phyloP scores from a whole-genome alignment of 2,797 vertebrate genomes.

The Prunella strophiata region DNA sequence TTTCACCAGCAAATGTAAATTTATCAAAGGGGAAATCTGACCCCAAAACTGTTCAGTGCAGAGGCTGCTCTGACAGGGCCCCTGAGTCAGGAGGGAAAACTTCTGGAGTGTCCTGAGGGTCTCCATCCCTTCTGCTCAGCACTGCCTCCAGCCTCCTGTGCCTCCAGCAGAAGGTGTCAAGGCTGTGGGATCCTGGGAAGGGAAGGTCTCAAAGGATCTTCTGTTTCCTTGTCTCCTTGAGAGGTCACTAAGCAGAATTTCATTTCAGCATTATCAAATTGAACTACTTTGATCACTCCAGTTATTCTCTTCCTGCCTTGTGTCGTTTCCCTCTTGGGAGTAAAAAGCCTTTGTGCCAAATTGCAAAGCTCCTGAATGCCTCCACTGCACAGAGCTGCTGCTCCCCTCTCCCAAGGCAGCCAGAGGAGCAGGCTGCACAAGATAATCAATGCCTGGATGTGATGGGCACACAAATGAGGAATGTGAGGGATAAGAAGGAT shows the following conservation, averaged over 20 bases:
- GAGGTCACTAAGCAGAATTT: slow-evolving; percentile 10
- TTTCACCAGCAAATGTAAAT: neutral
- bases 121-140: neutral
- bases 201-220: neutral
- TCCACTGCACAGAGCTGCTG: neutral
- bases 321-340: neutral
- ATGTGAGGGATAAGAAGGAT: neutral
- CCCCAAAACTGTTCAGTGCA: neutral
- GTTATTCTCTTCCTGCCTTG: slow-evolving; percentile 19
- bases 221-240: neutral
- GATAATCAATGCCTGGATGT: slow-evolving; percentile 51
- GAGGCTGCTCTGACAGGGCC: neutral
- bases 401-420: neutral
- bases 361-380: slow-evolving; percentile 3
- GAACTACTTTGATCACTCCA: neutral
- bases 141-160: neutral
- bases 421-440: slow-evolving; percentile 21
- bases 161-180: neutral
- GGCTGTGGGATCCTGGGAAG: neutral
- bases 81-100: neutral
- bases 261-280: slow-evolving; percentile 17
- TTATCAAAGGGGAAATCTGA: neutral
- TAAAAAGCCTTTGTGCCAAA: slow-evolving; percentile 5
- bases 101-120: neutral
- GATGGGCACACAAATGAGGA: slow-evolving; percentile 44